Evolutionary conservation across 2,888 invertebrate genomes (phyloP).

Genomic region (Melanchra persicariae): DNA sequence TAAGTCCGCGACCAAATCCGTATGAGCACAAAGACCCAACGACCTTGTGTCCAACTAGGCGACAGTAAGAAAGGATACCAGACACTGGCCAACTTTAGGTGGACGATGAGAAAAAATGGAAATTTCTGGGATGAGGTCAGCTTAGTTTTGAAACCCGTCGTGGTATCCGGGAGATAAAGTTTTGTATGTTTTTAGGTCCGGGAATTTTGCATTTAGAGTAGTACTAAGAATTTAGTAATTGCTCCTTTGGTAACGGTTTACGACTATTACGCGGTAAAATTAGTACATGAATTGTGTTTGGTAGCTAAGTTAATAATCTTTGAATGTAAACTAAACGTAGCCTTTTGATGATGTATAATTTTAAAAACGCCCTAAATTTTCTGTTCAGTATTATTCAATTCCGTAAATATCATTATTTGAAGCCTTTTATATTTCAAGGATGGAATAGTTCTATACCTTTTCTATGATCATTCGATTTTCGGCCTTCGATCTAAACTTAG

Average conservation of each 20-base stretch:
- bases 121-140: constrained; percentile 36
- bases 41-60: constrained; percentile 54
- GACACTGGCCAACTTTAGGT: constrained; percentile 18
- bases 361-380: not conserved
- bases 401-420: not conserved
- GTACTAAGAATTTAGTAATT: not conserved
- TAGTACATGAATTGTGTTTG: not conserved
- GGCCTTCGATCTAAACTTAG: too few relatives aligned
- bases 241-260: constrained; percentile 2
- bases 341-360: not conserved
- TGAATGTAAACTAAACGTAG: not conserved
- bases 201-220: constrained; percentile 1
- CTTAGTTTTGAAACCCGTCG: constrained; percentile 10
- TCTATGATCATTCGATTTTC: not conserved
- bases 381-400: not conserved
- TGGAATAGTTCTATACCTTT: not conserved
- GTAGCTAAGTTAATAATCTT: constrained; percentile 1
- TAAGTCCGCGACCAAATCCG: constrained; percentile 54
- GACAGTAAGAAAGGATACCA: constrained; percentile 55
- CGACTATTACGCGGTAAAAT: not conserved
- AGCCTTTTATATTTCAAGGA: not conserved
- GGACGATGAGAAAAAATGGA: constrained; percentile 48
- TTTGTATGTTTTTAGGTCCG: not conserved
- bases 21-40: constrained; percentile 55
- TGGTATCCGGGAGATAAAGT: constrained; percentile 28